These are phyloP conservation scores for Zaprionus lachaisei DNA, from an alignment of 1,140 invertebrate genomes.

Conservation along the genomic window DNA sequence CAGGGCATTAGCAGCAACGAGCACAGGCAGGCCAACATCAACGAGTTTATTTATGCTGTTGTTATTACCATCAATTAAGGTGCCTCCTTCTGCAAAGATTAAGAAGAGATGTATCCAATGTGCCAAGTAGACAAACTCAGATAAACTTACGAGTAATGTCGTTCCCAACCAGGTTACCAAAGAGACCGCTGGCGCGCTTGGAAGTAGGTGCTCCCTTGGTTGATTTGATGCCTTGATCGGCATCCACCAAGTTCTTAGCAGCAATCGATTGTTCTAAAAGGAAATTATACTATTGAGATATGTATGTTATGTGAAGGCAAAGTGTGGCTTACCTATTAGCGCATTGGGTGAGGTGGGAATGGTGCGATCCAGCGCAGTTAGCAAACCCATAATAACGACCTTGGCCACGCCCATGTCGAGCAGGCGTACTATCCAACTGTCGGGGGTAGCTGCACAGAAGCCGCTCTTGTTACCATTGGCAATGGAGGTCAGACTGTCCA, in stretches of 20 bases:
- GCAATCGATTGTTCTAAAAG: slow-evolving; percentile 36
- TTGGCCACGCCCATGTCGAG: slow-evolving; percentile 63
- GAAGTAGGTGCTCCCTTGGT: slow-evolving; percentile 26
- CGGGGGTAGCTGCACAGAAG: slow-evolving; percentile 54
- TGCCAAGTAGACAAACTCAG: no score
- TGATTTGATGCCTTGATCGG: slow-evolving; percentile 12
- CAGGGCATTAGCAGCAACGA: neutral
- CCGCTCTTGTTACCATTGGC: slow-evolving; percentile 53
- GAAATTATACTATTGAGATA: neutral
- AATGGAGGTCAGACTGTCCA: slow-evolving; percentile 56
- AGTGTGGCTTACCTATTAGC: slow-evolving; percentile 20
- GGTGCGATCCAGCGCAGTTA: slow-evolving; percentile 59
- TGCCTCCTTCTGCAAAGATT: neutral
- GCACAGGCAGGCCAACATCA: neutral
- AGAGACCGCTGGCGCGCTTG: slow-evolving; percentile 42
- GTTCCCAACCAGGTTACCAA: slow-evolving; percentile 10
- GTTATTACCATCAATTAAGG: neutral
- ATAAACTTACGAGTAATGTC: neutral
- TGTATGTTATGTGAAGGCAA: neutral
- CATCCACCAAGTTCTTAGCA: slow-evolving; percentile 20
- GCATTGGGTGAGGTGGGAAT: slow-evolving; percentile 12
- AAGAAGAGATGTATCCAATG: neutral
- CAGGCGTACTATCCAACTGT: slow-evolving; percentile 65
- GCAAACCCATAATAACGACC: slow-evolving; percentile 53
- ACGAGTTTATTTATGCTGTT: neutral